Percentiles rank a stretch among this genome's conserved stretches.
phyloP scores from a whole-genome alignment of 2,888 invertebrate species.

The Pheosia tremula region DNA sequence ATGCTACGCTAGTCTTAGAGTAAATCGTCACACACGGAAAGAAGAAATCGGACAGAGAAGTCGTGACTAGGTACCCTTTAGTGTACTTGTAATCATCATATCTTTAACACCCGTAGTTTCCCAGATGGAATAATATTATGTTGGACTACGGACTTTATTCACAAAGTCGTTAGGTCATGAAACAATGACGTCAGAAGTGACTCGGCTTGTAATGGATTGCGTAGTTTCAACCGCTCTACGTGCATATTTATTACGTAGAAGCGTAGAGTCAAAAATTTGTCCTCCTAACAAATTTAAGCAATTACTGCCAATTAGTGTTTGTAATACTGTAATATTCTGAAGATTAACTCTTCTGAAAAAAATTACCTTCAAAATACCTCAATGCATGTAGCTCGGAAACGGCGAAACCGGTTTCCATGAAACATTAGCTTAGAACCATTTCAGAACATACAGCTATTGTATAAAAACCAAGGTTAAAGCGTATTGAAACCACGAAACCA shows the following conservation, averaged over 20 bases:
- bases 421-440: too few species aligned
- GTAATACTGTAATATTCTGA: too few species aligned
- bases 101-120: not conserved
- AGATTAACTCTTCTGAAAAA: too few species aligned
- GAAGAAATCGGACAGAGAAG: not conserved
- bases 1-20: not conserved
- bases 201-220: not conserved
- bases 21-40: not conserved
- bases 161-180: not conserved
- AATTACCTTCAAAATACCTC: too few species aligned
- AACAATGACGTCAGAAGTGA: not conserved
- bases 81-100: not conserved
- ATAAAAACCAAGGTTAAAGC: too few species aligned
- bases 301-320: too few species aligned
- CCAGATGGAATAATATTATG: not conserved
- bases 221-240: not conserved
- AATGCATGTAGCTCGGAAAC: too few species aligned
- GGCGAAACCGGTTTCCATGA: too few species aligned
- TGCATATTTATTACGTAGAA: not conserved
- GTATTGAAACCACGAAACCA: too few species aligned
- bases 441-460: too few species aligned
- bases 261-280: not conserved
- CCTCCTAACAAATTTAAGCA: too few species aligned
- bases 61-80: not conserved
- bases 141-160: not conserved